phyloP scores from a whole-genome alignment of 2,888 invertebrate genomes.

The Alloplasta piceator region DNA sequence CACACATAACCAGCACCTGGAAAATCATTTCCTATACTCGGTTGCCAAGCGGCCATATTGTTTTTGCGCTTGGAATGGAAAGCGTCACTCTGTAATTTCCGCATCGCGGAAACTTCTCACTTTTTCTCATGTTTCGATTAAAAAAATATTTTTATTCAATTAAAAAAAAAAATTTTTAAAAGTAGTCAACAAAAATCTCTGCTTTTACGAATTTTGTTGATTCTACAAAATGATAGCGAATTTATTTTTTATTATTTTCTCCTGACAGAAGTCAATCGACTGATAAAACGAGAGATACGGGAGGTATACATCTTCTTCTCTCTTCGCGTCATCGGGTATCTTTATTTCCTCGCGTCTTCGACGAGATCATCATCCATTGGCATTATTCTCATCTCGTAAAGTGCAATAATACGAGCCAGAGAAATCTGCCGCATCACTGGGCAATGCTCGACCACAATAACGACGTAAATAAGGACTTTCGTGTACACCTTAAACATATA shows the following conservation, averaged over 20 bases:
- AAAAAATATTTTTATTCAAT: too few species aligned
- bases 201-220: too few species aligned
- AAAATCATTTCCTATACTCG: slow-evolving; percentile 53
- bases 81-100: too few species aligned
- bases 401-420: slow-evolving; percentile 25
- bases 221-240: too few species aligned
- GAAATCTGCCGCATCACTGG: slow-evolving; percentile 45
- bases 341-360: slow-evolving; percentile 32
- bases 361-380: slow-evolving; percentile 22
- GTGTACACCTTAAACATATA: not conserved
- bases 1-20: slow-evolving; percentile 13
- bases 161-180: too few species aligned
- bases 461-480: slow-evolving; percentile 60
- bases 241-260: slow-evolving; percentile 22
- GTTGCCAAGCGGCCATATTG: slow-evolving; percentile 58
- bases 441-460: slow-evolving; percentile 60
- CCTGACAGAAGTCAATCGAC: slow-evolving; percentile 59
- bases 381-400: slow-evolving; percentile 52
- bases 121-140: too few species aligned
- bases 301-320: slow-evolving; percentile 28
- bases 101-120: too few species aligned
- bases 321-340: slow-evolving; percentile 13
- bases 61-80: too few species aligned
- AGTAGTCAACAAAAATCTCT: too few species aligned
- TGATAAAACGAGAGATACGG: slow-evolving; percentile 52